These are phyloP conservation scores for Notodromas monacha DNA, from an alignment of 2,888 invertebrate species.

Conservation along the genomic window DNA sequence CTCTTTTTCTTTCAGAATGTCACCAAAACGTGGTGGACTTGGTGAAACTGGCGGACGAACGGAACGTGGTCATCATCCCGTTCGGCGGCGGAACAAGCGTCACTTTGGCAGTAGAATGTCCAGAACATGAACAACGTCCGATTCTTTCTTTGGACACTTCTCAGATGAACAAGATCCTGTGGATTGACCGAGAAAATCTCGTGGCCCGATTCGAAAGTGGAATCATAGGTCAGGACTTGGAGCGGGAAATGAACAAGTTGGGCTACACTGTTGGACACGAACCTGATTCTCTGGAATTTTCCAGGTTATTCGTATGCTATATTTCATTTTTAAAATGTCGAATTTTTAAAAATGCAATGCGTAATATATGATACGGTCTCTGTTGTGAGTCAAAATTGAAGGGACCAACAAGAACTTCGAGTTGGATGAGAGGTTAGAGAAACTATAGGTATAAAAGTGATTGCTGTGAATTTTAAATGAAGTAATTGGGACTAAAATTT, in stretches of 20 bases:
- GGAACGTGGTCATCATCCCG: constrained; percentile 53
- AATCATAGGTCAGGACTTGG: constrained; percentile 74
- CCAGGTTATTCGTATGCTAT: no score
- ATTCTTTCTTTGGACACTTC: constrained; percentile 73
- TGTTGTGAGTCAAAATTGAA: no score
- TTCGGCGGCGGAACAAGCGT: constrained; percentile 85
- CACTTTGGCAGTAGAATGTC: constrained; percentile 55
- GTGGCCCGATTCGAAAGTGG: constrained; percentile 56
- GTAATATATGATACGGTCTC: no score
- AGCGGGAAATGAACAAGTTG: constrained; percentile 36
- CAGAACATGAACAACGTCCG: constrained; percentile 34
- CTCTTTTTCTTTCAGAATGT: constrained; percentile 19
- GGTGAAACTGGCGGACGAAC: constrained; percentile 34
- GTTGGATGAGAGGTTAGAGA: no score
- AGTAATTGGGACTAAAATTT: no score
- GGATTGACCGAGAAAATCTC: constrained; percentile 58
- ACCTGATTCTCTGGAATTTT: constrained; percentile 92
- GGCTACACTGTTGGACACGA: constrained; percentile 81
- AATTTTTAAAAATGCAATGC: no score
- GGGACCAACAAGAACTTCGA: no score
- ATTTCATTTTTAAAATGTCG: no score
- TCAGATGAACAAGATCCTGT: constrained; percentile 75
- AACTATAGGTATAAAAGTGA: no score
- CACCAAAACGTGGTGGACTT: constrained; percentile 56
- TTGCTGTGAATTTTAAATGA: no score